Evolutionary conservation across 2,888 invertebrate genomes (phyloP).

Genomic region (Lepidochrysops patricia): DNA sequence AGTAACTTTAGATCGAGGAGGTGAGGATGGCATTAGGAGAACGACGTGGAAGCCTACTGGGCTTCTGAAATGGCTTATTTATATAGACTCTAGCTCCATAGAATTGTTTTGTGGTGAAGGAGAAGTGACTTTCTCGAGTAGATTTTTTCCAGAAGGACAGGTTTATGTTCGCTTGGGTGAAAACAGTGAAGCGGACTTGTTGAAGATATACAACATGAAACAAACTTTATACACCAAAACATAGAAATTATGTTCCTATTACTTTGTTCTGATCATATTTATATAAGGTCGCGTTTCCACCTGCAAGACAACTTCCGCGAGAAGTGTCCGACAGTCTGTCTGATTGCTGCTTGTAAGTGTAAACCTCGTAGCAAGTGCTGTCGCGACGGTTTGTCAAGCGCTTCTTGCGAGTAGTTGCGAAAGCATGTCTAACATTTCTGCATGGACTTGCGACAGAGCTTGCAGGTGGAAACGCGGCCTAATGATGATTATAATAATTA

Average conservation of each 20-base stretch:
- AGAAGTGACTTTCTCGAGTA: constrained; percentile 29
- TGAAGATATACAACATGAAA: constrained; percentile 12
- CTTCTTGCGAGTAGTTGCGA: too few species aligned
- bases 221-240: constrained; percentile 10
- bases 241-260: neutral
- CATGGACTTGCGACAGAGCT: too few species aligned
- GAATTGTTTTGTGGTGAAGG: constrained; percentile 29
- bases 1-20: constrained; percentile 44
- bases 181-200: neutral
- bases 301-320: too few species aligned
- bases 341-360: too few species aligned
- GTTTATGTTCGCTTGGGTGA: constrained; percentile 18
- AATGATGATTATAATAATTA: too few species aligned
- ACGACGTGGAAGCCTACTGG: constrained; percentile 39
- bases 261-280: neutral
- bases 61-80: constrained; percentile 18
- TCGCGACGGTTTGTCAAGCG: too few species aligned
- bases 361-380: too few species aligned
- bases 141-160: constrained; percentile 27
- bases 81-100: constrained; percentile 28
- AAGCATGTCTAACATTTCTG: too few species aligned
- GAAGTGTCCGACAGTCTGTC: too few species aligned
- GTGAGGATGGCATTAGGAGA: constrained; percentile 40
- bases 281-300: too few species aligned
- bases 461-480: too few species aligned